Conservation (phyloP, 2,113 vertebrate species). For the Corydoras maculifer region DNA sequence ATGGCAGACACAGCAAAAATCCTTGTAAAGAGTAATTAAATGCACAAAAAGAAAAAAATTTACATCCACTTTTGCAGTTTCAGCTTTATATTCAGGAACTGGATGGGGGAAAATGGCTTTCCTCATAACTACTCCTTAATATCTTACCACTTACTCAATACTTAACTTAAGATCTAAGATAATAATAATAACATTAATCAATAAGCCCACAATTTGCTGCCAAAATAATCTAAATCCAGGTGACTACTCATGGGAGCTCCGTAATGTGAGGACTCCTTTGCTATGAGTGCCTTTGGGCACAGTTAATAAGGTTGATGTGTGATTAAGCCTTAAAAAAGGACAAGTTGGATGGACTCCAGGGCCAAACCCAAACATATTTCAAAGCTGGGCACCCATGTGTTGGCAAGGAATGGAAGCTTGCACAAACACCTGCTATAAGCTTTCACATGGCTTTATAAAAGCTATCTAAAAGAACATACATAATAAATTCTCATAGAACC, state of each 20-base stretch:
- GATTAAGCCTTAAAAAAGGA: conserved; percentile 16
- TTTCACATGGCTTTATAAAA: conserved; percentile 28
- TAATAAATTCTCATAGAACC: conserved; percentile 10
- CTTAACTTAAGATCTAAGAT: conserved; percentile 1
- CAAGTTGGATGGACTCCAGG: conserved; percentile 32
- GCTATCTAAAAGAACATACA: conserved; percentile 14
- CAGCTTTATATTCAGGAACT: not conserved
- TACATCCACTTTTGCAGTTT: not conserved
- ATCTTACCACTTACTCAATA: not conserved
- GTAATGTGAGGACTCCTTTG: conserved; percentile 18
- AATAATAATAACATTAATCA: conserved; percentile 17
- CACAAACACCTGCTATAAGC: conserved; percentile 29
- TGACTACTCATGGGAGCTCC: conserved; percentile 2
- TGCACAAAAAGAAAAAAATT: not conserved
- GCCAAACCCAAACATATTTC: conserved; percentile 38
- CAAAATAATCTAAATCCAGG: not conserved
- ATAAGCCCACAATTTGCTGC: not conserved
- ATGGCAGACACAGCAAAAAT: conserved; percentile 28
- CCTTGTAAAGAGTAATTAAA: not conserved
- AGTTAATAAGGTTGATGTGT: conserved; percentile 38
- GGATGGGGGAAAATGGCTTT: not conserved
- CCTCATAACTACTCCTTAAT: conserved; percentile 4
- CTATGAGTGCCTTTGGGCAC: conserved; percentile 12
- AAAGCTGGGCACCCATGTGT: conserved; percentile 13
- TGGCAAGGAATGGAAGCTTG: conserved; percentile 26